Evolutionary conservation across 2,113 vertebrate genomes (phyloP).

Genomic region (Saccopteryx leptura): DNA sequence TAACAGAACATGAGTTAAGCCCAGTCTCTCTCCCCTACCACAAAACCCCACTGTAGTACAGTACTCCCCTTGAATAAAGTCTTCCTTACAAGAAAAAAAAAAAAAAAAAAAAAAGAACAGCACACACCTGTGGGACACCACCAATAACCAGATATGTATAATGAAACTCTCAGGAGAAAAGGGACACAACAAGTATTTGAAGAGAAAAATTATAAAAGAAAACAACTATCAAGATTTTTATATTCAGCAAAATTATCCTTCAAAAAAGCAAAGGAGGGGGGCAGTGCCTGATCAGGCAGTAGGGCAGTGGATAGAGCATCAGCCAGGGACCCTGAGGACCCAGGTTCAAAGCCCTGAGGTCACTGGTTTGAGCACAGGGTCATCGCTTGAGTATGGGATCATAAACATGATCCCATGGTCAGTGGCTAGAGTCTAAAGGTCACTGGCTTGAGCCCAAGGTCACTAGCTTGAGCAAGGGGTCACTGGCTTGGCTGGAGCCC

Average conservation of each 20-base stretch:
- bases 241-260: constrained; percentile 25
- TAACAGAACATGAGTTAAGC: not conserved
- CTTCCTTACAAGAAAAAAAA: not conserved
- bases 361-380: too few relatives aligned
- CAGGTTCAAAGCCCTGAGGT: too few relatives aligned
- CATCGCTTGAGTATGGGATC: too few relatives aligned
- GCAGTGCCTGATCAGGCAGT: too few relatives aligned
- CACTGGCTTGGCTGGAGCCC: too few relatives aligned
- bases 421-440: too few relatives aligned
- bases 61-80: not conserved
- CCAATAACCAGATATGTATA: not conserved
- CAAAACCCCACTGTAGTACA: not conserved
- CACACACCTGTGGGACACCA: not conserved
- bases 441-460: too few relatives aligned
- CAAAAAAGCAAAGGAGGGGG: not conserved
- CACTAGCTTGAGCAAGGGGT: too few relatives aligned
- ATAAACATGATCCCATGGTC: too few relatives aligned
- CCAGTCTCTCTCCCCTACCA: not conserved
- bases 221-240: not conserved
- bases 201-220: constrained; percentile 12
- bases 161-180: constrained; percentile 2
- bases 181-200: not conserved
- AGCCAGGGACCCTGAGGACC: too few relatives aligned
- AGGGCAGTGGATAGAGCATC: too few relatives aligned
- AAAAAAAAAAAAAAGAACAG: not conserved